Evolutionary conservation across 2,113 vertebrate genomes (phyloP).

Genomic region (Pseudonaja textilis): DNA sequence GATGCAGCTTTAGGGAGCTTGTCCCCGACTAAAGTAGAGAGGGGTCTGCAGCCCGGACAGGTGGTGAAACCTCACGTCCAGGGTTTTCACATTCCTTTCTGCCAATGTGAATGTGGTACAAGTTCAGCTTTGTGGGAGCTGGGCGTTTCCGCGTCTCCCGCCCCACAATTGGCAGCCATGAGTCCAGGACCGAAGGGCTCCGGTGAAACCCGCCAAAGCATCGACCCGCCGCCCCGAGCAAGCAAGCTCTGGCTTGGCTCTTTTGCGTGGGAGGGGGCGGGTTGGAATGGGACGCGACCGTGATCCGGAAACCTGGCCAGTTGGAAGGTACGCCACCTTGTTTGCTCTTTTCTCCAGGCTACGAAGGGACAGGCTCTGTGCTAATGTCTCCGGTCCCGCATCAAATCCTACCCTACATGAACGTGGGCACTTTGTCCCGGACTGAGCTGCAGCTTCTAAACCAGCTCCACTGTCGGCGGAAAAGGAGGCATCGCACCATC

Average conservation of each 20-base stretch:
- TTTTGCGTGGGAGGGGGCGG: background rate
- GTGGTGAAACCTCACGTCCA: background rate
- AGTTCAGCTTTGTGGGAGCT: background rate
- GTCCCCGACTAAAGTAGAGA: background rate
- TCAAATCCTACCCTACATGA: constrained; percentile 97
- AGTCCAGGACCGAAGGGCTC: background rate
- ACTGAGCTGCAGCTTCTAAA: constrained; percentile 94
- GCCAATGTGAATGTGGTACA: background rate
- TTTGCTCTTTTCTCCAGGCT: constrained; percentile 72
- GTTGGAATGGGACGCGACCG: background rate
- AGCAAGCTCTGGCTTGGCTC: background rate
- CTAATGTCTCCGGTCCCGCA: constrained; percentile 91
- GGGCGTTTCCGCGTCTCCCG: background rate
- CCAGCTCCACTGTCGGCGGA: constrained; percentile 93
- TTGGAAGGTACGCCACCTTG: background rate
- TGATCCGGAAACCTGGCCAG: background rate
- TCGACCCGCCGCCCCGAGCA: background rate
- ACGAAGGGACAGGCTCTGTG: constrained; percentile 87
- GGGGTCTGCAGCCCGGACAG: background rate
- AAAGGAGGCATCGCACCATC: constrained; percentile 93
- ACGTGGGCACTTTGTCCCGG: constrained; percentile 90
- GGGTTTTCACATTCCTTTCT: background rate
- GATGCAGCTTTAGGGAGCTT: background rate
- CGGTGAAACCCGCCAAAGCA: background rate
- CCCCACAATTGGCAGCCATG: background rate